These are phyloP conservation scores for Passerina amoena DNA, from an alignment of 2,113 vertebrate genomes.

Conservation along the genomic window DNA sequence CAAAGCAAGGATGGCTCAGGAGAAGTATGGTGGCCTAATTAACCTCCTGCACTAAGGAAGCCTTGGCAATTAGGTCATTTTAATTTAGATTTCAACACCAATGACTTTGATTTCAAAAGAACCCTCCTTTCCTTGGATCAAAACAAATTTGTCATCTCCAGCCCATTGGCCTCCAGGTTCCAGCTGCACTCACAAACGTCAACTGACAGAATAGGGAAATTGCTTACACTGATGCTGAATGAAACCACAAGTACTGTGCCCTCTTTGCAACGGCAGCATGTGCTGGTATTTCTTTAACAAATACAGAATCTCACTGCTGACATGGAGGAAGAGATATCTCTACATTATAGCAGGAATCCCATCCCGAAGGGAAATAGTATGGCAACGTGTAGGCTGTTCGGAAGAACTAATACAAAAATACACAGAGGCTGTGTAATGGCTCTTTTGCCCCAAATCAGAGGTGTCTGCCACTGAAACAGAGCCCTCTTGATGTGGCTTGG, in stretches of 20 bases:
- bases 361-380: background rate
- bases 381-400: background rate
- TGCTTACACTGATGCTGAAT: background rate
- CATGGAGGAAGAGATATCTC: background rate
- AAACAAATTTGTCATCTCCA: constrained; percentile 6
- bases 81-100: constrained; percentile 1
- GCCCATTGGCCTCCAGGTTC: background rate
- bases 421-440: background rate
- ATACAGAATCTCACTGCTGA: background rate
- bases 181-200: background rate
- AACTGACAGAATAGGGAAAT: background rate
- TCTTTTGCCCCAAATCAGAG: background rate
- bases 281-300: background rate
- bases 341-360: background rate
- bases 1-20: background rate
- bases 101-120: background rate
- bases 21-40: constrained; percentile 10
- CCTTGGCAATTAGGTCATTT: background rate
- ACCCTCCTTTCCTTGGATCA: background rate
- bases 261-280: background rate
- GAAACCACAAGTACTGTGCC: background rate
- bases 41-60: background rate
- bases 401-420: background rate
- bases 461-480: background rate
- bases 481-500: background rate